Base-by-base conservation (phyloP, 1,140 invertebrate genomes). In the Lordiphosa stackelbergi region DNA sequence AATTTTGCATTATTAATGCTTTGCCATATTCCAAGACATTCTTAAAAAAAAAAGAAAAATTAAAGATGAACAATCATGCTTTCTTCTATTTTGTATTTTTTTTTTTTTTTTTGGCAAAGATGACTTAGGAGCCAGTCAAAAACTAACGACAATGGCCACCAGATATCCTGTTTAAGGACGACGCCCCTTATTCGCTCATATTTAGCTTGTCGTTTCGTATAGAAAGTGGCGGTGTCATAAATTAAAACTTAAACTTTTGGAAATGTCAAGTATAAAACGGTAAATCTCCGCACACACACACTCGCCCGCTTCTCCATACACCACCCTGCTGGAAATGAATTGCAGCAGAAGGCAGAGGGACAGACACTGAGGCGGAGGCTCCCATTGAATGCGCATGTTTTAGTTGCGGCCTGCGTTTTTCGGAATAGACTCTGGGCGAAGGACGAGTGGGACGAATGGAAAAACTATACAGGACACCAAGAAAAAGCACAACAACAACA, bases 221-320 rank as follows among this genome's bases (percentile, higher is more conserved):
- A 86, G 84, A 86, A 85, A 85, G 77, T 70, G 77, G 79, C 75
- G 74, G 75, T 86, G 84, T 86, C 84, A 86, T 86, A 86, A 86
- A 86, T 86, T 86, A 86, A 86, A 86, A 86, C 84, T 86, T 84
- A 84, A 86, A 86, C 78, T 86, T 86, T 86, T 84, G 84, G 78
- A 86, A 84, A 86, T 86, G 84, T 86, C 84, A 86, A 86, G 84
- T 77, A 86, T 79, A 86, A 86, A 86, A 86, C 84, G 78, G 84
- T 86, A 86, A 86, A 86, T 86, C 84, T 86, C 74, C 66, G 77
- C 75, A 85, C 59, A 73, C 41, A 48, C 47, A 59, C 48, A 58
- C 79, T 70, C 42, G 74, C 64, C 55, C 42, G 55, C 49, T 60
- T 40, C 9, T 13, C 12, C 41, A 31, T 40, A 54, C 59, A 54